Evolutionary conservation across 2,888 invertebrate genomes (phyloP), one percentile per base, ranked within the genome.

Genomic region (Axea sp.): DNA sequence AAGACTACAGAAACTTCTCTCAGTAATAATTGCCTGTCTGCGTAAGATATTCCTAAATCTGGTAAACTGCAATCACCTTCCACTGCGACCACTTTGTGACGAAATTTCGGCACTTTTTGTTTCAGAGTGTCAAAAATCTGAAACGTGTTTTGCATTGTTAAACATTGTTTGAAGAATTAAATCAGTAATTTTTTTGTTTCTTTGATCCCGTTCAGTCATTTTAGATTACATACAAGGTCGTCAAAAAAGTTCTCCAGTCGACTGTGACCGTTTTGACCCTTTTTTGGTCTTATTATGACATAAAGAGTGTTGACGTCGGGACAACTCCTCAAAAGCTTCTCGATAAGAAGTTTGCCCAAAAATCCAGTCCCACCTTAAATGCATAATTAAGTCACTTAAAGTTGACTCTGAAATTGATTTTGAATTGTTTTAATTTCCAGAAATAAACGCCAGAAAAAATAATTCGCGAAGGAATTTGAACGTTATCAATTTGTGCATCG

Each of bases 1-100:
- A 98, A 93, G 49, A 92, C 90, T 15, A 92, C 88, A 0, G 82
- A 87, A 12, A 95, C 92, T 85, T 93, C 92, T 2, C 92, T 90
- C 0, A 89, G 88, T 1, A 93, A 87, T 71, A 89, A 89, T 78
- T 91, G 89, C 76, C 92, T 90, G 80, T 93, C 92, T 3, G 88
- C 88, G 0, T 90, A 83, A 0, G 90, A 90, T 17, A 94, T 86
- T 0, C 93, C 93, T 1, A 94, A 87, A 0, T 92, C 92, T 0
- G 92, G 90, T 0, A 91, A 87, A 6, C 91, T 90, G 76, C 92
- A 92, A 86, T 94, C 93, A 0, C 93, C 93, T 0, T 90, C 88
- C 0, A 95, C 89, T 7, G 91, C 91, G 6, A 91, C 90, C 11
- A 95, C 88, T 84, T 93, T 93, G 81, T 92, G 90, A 35, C 92